Base-by-base conservation (phyloP, 2,113 vertebrate species). In the Platichthys flesus region DNA sequence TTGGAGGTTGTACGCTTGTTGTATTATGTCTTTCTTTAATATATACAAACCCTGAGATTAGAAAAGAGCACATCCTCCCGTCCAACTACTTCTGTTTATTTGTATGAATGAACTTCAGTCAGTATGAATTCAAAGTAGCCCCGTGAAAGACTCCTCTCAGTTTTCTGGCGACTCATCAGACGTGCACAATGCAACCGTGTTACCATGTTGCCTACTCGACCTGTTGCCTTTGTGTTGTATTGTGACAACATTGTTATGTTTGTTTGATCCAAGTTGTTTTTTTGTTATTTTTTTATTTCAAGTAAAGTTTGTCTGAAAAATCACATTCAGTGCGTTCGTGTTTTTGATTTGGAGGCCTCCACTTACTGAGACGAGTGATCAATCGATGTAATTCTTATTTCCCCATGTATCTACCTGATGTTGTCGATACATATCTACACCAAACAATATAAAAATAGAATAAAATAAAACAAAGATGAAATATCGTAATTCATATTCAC, bases 171-270 rank as follows among this genome's bases (percentile, higher is more conserved):
- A 74, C 40, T 57, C 35, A 65, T 78, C 73, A 67, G 47, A 83
- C 71, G 10, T 73, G 71, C 47, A 84, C 72, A 84, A 20, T 75
- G 74, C 76, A 81, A 85, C 69, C 47, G 56, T 86, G 85, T 89
- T 67, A 77, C 85, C 88, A 79, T 86, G 85, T 85, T 89, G 88
- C 83, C 90, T 89, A 76, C 71, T 87, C 55, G 80, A 84, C 73
- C 21, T 87, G 88, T 90, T 92, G 91, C 90, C 89, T 93, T 91
- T 87, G 87, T 93, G 89, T 88, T 86, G 89, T 93, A 78, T 76
- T 79, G 91, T 89, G 78, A 85, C 79, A 60, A 76, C 20, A 78
- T 87, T 52, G 66, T 74, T 92, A 83, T 54, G 26, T 86, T 84
- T 80, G 56, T 87, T 81, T 76, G 9, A 64, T 82, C 59, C 23